Base-by-base conservation (phyloP, 1,140 invertebrate genomes). In the Amphibalanus amphitrite region DNA sequence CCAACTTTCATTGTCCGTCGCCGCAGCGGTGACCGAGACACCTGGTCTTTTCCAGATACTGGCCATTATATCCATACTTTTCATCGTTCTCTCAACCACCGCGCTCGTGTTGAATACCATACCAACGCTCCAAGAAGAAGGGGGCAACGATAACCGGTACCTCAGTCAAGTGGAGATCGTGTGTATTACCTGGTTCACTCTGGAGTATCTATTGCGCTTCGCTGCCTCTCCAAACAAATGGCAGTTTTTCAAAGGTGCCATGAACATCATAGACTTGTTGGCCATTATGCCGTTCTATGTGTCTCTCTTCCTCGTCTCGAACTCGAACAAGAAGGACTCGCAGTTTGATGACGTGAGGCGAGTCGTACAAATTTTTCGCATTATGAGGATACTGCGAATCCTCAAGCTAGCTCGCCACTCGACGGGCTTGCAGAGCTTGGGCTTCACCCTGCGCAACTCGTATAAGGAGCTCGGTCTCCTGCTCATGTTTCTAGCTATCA, bases 181-280 rank as follows among this genome's bases (percentile, higher is more conserved):
- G 76, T 99, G 97, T 86, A 99, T 99, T 82, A 95, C 95, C 74
- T 99, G 97, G 95, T 99, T 99, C 84, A 98, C 96, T 67, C 85
- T 98, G 77, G 97, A 99, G 83, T 99, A 99, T 84, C 86, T 98
- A 79, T 86, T 98, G 76, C 87, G 97, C 78, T 97, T 99, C 83
- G 93, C 93, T 85, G 95, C 96, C 73, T 97, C 95, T 74, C 97
- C 97, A 75, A 92, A 97, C 84, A 98, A 98, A 82, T 97, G 96
- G 93, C 97, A 98, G 82, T 99, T 99, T 84, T 97, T 98, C 85
- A 98, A 98, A 81, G 95, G 96, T 78, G 93, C 93, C 80, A 87
- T 99, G 77, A 99, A 99, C 82, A 89, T 99, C 75, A 99, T 99
- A 81, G 97, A 99, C 85, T 86, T 99, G 78, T 84, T 99, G 82